Evolutionary conservation across 2,797 vertebrate species (phyloP), one percentile per base, ranked within the genome.

Genomic region (Spinus pinus): DNA sequence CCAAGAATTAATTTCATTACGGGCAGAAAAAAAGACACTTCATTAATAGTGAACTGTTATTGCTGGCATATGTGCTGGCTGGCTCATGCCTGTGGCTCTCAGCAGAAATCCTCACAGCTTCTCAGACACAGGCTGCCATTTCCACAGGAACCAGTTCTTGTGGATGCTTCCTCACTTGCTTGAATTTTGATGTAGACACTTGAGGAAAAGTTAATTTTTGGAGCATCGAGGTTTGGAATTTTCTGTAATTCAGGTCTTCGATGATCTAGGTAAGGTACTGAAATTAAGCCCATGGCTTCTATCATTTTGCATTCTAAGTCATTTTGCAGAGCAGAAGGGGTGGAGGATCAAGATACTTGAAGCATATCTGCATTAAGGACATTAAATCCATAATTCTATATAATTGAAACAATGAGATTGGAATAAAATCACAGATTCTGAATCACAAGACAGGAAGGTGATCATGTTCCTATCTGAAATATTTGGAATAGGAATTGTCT

Each of bases 21-120:
- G 28, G 89, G 93, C 84, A 90, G 81, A 72, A 91, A 96, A 96
- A 95, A 96, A 95, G 75, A 66, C 81, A 91, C 82, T 95, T 94
- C 94, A 95, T 97, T 96, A 97, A 94, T 91, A 83, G 91, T 78
- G 93, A 94, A 69, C 90, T 95, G 92, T 93, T 96, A 93, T 39
- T 90, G 75, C 94, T 96, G 94, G 91, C 94, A 91, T 93, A 92
- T 96, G 91, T 87, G 92, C 92, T 86, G 72, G 60, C 71, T 92
- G 91, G 94, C 73, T 92, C 37, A 14, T 78, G 88, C 53, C 80
- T 94, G 66, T n/a, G 33, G 82, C 81, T 96, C 91, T 81, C 92
- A 70, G 77, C 47, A 87, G 91, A 95, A 92, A 91, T 90, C 78
- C 80, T 88, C 84, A 74, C 82, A 90, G 92, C 81, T 92, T 91